Evolutionary conservation across 2,888 invertebrate species (phyloP), one percentile per base, ranked within the genome.

Genomic region (Limnephilus marmoratus): DNA sequence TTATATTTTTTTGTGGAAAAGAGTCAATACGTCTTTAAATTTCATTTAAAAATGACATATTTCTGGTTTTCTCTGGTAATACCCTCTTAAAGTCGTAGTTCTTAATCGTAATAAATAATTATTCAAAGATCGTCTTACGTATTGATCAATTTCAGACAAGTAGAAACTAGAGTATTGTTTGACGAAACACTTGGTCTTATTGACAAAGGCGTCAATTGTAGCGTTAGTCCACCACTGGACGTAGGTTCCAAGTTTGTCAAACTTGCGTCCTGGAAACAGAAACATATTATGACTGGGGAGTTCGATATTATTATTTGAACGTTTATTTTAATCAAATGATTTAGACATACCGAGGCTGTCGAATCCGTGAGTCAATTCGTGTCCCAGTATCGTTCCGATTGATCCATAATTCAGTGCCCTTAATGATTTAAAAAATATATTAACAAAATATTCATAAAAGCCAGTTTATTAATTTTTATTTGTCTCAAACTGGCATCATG

Each of bases 221-320:
- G 96, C 95, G 94, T 98, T 97, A 1, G 97, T 97, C 99, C 99
- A 99, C 99, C 99, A 99, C 93, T 98, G 98, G n/a, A 97, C 95
- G 94, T 98, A 96, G 95, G 98, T 98, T 18, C 99, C 99, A 94
- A 97, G 96, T 94, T 97, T 97, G 94, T 99, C 98, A 94, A 98
- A 99, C 94, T 98, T 97, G 88, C 98, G 97, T 24, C 99, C 98
- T 97, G 94, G 81, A 94, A 93, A n/a, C 24, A 68, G 7, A 68
- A 68, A 9, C 1, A 24, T 2, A 31, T 34, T 82, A 34, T 31
- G 5, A 2, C 15, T 13, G 49, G 15, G 4, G 3, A 82, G 29
- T 3, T 12, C 41, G 45, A 0, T 11, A 45, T 2, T 29, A 15
- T 37, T 5, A 29, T 29, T n/a, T 29, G 1, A 45, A 24, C 12